Conservation (phyloP, 30 jellyfish, hydroid and myxozoan genomes). For the Sanderia malayensis region DNA sequence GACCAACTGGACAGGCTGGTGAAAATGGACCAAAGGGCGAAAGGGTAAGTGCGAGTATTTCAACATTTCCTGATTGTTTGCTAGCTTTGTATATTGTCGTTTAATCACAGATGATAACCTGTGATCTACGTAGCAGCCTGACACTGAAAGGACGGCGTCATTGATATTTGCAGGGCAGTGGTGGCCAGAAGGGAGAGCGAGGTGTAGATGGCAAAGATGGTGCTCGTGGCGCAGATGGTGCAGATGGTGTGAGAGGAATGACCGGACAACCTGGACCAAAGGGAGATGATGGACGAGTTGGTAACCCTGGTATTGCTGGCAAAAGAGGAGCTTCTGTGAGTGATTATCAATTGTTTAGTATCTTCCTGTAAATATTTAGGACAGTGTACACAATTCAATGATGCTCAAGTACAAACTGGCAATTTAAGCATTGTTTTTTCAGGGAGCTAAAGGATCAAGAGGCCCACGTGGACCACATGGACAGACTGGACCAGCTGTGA, state of each 20-base stretch:
- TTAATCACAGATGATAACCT: too few species aligned
- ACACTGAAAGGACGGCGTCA: too few species aligned
- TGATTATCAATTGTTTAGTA: too few species aligned
- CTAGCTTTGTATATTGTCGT: too few species aligned
- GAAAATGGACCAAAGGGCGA: constrained; percentile 32
- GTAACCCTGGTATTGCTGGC: constrained; percentile 66
- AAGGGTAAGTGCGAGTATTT: constrained; percentile 16
- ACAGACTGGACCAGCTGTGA: constrained; percentile 35
- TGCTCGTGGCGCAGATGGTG: constrained; percentile 70
- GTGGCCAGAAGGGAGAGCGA: constrained; percentile 80
- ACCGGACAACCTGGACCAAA: constrained; percentile 75
- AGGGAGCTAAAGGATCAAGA: constrained; percentile 46
- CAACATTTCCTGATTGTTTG: too few species aligned
- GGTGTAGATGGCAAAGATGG: constrained; percentile 85
- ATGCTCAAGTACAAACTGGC: background rate
- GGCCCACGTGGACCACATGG: constrained; percentile 60
- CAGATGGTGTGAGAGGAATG: constrained; percentile 69
- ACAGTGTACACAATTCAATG: too few species aligned
- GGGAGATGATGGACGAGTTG: constrained; percentile 78
- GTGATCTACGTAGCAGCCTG: too few species aligned
- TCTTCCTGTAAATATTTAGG: too few species aligned
- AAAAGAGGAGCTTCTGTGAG: constrained; percentile 66
- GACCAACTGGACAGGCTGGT: constrained; percentile 42
- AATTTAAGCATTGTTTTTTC: background rate
- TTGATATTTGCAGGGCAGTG: constrained; percentile 60